Conservation (phyloP, 2,113 vertebrate species). For the Acanthochromis polyacanthus region DNA sequence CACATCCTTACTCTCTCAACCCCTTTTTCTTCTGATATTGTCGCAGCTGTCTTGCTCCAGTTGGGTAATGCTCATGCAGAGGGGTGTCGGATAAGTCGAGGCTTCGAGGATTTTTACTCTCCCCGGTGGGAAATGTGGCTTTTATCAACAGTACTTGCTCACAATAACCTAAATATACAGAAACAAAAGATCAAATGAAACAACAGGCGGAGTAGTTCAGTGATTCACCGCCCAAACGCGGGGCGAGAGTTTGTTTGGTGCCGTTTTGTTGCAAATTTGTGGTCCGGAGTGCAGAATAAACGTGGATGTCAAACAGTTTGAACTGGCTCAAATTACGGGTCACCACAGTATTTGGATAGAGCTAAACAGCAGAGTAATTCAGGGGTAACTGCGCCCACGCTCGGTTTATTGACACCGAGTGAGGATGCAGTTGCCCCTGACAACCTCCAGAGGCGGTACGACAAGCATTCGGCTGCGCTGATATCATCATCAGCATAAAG, state of each 20-base stretch:
- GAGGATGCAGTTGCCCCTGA: conserved; percentile 25
- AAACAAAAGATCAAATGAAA: conserved; percentile 17
- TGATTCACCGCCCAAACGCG: not conserved
- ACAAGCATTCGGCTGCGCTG: not conserved
- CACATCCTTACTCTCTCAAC: not conserved
- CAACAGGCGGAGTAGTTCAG: not conserved
- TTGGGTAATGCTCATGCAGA: conserved; percentile 26
- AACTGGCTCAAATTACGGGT: conserved; percentile 21
- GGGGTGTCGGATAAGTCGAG: conserved; percentile 4
- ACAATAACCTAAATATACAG: conserved; percentile 25
- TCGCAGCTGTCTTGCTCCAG: conserved; percentile 52
- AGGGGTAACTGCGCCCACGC: conserved; percentile 18
- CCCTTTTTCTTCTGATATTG: conserved; percentile 44
- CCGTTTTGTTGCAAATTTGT: conserved; percentile 33
- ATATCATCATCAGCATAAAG: conserved; percentile 18
- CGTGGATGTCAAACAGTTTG: conserved; percentile 28
- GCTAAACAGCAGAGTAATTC: conserved; percentile 45
- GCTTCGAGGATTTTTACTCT: conserved; percentile 31
- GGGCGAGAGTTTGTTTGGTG: conserved; percentile 43
- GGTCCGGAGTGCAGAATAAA: not conserved
- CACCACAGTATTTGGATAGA: conserved; percentile 47
- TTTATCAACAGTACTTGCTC: conserved; percentile 33
- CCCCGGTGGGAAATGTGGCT: conserved; percentile 42
- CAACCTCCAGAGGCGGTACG: conserved; percentile 23
- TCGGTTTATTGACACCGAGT: conserved; percentile 22